These are phyloP conservation scores for Heliconius sara DNA, from an alignment of 2,888 invertebrate genomes.

Conservation along the genomic window DNA sequence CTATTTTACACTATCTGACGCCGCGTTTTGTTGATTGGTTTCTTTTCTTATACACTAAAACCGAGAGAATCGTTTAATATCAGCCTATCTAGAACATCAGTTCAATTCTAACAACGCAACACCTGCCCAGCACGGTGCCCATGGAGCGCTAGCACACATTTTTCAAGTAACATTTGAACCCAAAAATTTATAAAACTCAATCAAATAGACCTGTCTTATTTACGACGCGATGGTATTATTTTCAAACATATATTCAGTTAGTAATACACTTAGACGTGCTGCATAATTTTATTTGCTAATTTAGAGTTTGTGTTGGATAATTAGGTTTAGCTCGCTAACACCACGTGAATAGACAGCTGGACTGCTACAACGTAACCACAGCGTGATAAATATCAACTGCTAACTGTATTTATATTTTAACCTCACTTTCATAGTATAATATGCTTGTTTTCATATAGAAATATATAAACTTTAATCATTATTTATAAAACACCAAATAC, in stretches of 20 bases:
- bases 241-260: not conserved
- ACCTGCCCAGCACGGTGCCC: no score
- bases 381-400: constrained; percentile 31
- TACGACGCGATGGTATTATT: not conserved
- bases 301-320: constrained; percentile 31
- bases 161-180: no score
- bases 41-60: no score
- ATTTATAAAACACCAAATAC: no score
- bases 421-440: not conserved
- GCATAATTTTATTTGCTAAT: constrained; percentile 32
- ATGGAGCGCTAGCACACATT: no score
- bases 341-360: constrained; percentile 40
- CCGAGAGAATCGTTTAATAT: no score
- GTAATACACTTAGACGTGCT: constrained; percentile 9
- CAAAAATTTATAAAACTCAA: no score
- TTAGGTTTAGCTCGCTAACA: constrained; percentile 34
- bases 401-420: constrained; percentile 21
- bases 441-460: not conserved
- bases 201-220: not conserved
- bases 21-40: no score
- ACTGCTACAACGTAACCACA: constrained; percentile 35
- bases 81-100: no score
- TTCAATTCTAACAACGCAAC: no score
- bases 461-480: not conserved
- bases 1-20: no score